These are phyloP conservation scores for Microplitis manilae DNA, from an alignment of 2,888 invertebrate species.

Conservation along the genomic window DNA sequence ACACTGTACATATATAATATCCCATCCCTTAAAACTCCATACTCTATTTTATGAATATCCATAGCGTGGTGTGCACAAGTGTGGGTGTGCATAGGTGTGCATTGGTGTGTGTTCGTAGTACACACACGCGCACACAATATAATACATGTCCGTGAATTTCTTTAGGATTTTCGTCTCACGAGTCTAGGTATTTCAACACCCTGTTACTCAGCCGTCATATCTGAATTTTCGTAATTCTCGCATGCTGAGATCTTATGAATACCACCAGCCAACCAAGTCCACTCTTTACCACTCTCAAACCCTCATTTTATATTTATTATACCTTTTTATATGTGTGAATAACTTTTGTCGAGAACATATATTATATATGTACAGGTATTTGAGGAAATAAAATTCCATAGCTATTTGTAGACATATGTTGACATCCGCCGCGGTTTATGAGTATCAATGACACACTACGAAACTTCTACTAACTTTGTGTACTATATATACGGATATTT, in stretches of 20 bases:
- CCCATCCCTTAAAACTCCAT: slow-evolving; percentile 16
- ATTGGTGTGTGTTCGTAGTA: no score
- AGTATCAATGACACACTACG: neutral
- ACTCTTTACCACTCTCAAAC: slow-evolving; percentile 1
- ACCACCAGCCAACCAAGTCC: slow-evolving; percentile 4
- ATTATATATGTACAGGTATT: neutral
- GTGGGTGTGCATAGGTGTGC: no score
- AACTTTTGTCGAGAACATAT: neutral
- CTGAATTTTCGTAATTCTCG: slow-evolving; percentile 8
- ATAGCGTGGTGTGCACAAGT: neutral
- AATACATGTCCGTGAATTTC: slow-evolving; percentile 18
- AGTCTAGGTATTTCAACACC: slow-evolving; percentile 15
- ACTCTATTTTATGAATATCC: neutral
- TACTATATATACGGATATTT: neutral
- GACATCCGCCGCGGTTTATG: neutral
- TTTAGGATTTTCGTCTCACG: slow-evolving; percentile 22
- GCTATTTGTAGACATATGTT: neutral
- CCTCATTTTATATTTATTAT: slow-evolving; percentile 20
- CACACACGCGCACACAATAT: neutral
- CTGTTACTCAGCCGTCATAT: neutral
- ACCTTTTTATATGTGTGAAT: neutral
- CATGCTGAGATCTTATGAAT: slow-evolving; percentile 6
- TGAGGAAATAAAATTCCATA: neutral
- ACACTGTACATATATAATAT: slow-evolving; percentile 4
- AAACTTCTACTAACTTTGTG: neutral